Percentiles rank a stretch among this genome's conserved stretches.
These are phyloP conservation scores for Heliconius hewitsoni DNA, from an alignment of 1,140 invertebrate genomes.

Conservation along the genomic window DNA sequence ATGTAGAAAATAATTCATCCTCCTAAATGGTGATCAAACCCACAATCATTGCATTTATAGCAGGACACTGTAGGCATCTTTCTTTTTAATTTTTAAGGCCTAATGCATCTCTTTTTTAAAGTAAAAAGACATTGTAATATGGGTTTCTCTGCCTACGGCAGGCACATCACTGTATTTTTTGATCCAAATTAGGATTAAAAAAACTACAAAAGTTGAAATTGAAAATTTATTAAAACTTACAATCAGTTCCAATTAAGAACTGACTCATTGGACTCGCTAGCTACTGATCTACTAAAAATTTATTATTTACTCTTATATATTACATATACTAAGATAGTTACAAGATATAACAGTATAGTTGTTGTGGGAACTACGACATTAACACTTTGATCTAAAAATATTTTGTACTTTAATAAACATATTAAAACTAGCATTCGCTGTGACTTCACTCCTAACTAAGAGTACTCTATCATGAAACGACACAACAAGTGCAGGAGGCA, in stretches of 20 bases:
- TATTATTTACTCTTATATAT: neutral
- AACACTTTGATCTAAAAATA: neutral
- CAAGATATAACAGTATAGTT: slow-evolving; percentile 11
- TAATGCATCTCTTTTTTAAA: too few relatives aligned
- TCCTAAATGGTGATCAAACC: too few relatives aligned
- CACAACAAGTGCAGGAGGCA: too few relatives aligned
- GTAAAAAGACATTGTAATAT: too few relatives aligned
- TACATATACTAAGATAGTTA: slow-evolving; percentile 9
- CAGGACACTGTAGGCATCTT: too few relatives aligned
- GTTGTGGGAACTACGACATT: slow-evolving; percentile 18
- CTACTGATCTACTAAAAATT: slow-evolving; percentile 49
- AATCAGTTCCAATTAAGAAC: slow-evolving; percentile 66
- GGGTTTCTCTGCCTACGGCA: neutral
- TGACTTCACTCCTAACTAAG: too few relatives aligned
- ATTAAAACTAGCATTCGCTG: too few relatives aligned
- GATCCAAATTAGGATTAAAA: neutral
- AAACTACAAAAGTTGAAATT: slow-evolving; percentile 50
- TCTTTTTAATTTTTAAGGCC: too few relatives aligned
- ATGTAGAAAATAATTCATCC: too few relatives aligned
- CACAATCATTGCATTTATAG: too few relatives aligned
- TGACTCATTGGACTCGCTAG: slow-evolving; percentile 67
- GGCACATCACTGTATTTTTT: too few relatives aligned
- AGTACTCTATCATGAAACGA: too few relatives aligned
- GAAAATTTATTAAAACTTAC: slow-evolving; percentile 79
- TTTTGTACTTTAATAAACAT: neutral